phyloP scores from a whole-genome alignment of 2,113 vertebrate species.

The Nerophis ophidion region DNA sequence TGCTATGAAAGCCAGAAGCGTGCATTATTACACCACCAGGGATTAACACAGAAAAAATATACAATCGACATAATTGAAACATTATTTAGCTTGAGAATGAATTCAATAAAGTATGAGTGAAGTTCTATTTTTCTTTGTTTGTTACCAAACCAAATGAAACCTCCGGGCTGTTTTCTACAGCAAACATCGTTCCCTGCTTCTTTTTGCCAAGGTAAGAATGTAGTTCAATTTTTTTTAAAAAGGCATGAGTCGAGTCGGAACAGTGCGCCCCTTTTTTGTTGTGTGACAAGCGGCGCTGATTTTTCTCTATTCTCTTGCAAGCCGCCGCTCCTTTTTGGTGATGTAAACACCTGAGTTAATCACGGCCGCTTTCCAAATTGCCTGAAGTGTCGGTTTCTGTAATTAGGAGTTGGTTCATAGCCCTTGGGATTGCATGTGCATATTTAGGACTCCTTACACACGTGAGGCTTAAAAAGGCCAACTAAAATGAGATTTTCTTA shows the following conservation, averaged over 20 bases:
- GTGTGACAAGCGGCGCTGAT: conserved; percentile 33
- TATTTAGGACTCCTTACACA: conserved; percentile 9
- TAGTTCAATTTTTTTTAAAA: conserved; percentile 6
- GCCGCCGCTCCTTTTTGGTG: conserved; percentile 25
- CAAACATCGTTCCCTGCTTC: not conserved
- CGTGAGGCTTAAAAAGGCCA: no score
- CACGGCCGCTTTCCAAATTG: conserved; percentile 39
- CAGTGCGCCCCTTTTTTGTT: conserved; percentile 34
- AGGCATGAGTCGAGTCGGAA: conserved; percentile 21
- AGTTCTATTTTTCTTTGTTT: not conserved
- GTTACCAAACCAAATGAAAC: conserved; percentile 12
- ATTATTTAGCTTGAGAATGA: not conserved
- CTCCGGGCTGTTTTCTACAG: not conserved
- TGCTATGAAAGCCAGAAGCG: no score
- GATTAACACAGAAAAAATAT: not conserved
- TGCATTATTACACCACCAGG: no score
- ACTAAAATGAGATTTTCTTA: no score
- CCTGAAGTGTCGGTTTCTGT: conserved; percentile 52
- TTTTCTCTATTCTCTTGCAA: conserved; percentile 26
- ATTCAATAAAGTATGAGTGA: not conserved
- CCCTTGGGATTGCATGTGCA: conserved; percentile 4
- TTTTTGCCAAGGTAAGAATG: conserved; percentile 13
- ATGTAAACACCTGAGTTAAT: conserved; percentile 55
- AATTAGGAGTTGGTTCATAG: conserved; percentile 45
- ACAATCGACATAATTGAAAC: not conserved